Evolutionary conservation across 2,888 invertebrate species (phyloP).

Genomic region (Drosophila neonasuta): DNA sequence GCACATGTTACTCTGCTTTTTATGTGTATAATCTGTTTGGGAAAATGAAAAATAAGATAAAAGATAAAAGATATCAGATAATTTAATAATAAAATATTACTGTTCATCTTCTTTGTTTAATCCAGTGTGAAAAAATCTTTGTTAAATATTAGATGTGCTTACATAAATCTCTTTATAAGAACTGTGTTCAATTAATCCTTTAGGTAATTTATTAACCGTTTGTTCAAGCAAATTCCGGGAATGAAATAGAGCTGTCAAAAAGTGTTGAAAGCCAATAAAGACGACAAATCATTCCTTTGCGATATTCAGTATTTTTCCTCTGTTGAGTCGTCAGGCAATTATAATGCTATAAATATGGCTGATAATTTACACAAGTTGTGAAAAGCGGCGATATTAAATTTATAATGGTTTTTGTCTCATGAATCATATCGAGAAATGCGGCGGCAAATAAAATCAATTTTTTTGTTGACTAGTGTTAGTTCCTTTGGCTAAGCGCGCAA

Average conservation of each 20-base stretch:
- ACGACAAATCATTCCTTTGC: background rate
- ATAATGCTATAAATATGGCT: background rate
- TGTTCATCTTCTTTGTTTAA: background rate
- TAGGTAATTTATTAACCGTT: background rate
- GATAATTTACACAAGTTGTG: background rate
- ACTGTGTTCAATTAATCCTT: background rate
- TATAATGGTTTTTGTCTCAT: background rate
- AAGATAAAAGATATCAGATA: no score
- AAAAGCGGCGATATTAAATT: background rate
- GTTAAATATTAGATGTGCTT: background rate
- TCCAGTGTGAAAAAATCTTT: background rate
- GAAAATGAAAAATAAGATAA: no score
- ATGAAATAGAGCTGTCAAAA: background rate
- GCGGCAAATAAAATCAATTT: background rate
- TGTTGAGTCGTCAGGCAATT: constrained; percentile 1
- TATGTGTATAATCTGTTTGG: no score
- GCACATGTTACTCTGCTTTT: no score
- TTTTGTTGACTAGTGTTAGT: constrained; percentile 35
- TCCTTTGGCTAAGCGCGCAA: constrained; percentile 36
- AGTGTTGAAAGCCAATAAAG: background rate
- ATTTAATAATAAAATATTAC: no score
- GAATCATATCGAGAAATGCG: background rate
- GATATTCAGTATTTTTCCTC: background rate
- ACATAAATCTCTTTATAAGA: background rate
- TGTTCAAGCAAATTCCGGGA: background rate